Percentiles rank a stretch among this genome's conserved stretches.
Conservation (phyloP, 2,113 vertebrate species). For the Xenus cinereus region DNA sequence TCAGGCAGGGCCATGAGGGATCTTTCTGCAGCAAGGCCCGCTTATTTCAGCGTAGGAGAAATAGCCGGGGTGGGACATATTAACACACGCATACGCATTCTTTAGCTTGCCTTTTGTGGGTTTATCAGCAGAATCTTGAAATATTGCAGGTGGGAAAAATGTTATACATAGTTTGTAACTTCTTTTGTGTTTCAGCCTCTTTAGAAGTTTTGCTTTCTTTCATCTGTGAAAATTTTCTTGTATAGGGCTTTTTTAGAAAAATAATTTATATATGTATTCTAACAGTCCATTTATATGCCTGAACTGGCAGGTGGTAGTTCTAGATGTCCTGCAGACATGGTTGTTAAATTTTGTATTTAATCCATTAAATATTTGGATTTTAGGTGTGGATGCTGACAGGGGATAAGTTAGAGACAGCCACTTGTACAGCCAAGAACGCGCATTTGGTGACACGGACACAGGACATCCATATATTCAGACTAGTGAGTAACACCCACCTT, state of each 20-base stretch:
- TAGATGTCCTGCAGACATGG: background rate
- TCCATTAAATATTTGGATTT: background rate
- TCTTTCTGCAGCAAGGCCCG: background rate
- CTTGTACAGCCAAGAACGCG: slow-evolving; percentile 95
- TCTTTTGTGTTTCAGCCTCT: background rate
- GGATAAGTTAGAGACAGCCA: slow-evolving; percentile 96
- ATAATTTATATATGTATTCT: background rate
- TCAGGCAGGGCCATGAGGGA: slow-evolving; percentile 51
- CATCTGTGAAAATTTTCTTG: background rate
- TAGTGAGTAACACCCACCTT: slow-evolving; percentile 73
- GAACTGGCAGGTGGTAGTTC: background rate
- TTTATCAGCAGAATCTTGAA: slow-evolving; percentile 45
- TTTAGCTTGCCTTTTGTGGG: background rate
- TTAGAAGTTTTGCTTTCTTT: background rate
- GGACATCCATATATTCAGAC: slow-evolving; percentile 92
- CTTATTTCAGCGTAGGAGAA: background rate
- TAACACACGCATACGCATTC: background rate
- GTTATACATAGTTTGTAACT: background rate
- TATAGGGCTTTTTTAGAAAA: background rate
- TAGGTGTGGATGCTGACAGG: slow-evolving; percentile 99
- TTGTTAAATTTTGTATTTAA: background rate
- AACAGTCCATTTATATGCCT: background rate
- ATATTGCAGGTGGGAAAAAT: slow-evolving; percentile 13
- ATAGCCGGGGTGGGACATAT: slow-evolving; percentile 17
- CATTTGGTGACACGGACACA: slow-evolving; percentile 95